These are phyloP conservation scores for Cacatua alba DNA, from an alignment of 2,113 vertebrate species.

Conservation along the genomic window DNA sequence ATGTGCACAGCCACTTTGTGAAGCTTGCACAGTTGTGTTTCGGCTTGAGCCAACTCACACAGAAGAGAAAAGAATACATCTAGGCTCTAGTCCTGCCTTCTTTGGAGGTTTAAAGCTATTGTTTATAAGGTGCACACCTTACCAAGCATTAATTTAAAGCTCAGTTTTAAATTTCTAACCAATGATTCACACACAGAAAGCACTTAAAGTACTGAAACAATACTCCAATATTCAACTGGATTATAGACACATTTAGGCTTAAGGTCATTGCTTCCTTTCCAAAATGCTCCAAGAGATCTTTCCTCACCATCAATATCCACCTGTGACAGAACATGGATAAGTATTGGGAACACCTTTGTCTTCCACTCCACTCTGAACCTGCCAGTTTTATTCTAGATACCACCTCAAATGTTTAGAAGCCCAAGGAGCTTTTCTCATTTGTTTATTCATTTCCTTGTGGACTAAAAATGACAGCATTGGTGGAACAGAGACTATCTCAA, in stretches of 20 bases:
- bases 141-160: not conserved
- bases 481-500: not conserved
- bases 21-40: not conserved
- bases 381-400: not conserved
- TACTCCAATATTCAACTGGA: not conserved
- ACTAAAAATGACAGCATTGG: not conserved
- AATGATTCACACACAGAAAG: not conserved
- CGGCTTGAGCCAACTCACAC: not conserved
- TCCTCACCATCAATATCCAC: not conserved
- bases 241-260: not conserved
- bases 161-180: not conserved
- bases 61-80: not conserved
- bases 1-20: not conserved
- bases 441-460: slow-evolving; percentile 30
- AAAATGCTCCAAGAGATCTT: not conserved
- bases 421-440: not conserved
- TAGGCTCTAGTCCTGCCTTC: not conserved
- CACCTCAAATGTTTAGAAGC: not conserved
- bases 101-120: not conserved
- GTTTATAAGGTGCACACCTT: not conserved
- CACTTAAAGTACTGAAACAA: not conserved
- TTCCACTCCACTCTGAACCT: not conserved
- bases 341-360: not conserved
- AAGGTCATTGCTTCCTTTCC: not conserved
- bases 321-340: not conserved